Base-by-base conservation (phyloP, 2,797 vertebrate genomes). In the Microcaecilia unicolor region DNA sequence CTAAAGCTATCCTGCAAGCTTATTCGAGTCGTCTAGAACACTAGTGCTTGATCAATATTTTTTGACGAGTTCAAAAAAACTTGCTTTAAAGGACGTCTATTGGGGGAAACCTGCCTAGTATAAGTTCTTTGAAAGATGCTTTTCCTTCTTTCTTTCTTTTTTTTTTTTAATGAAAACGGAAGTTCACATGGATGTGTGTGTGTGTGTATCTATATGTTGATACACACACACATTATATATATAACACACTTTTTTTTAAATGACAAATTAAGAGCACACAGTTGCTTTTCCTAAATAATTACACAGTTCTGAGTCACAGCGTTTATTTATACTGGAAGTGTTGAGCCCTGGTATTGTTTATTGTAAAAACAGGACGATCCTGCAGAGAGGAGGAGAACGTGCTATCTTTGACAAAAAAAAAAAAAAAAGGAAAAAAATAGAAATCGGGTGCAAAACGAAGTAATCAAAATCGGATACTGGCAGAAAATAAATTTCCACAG, bases 331-430 rank as follows among this genome's bases (percentile, higher is more conserved):
- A 49, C 42, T 29, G 25, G 16, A 25, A 42, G 46, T 19, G 44
- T 27, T 12, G 54, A 62, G 20, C 16, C 34, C 34, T 29, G 2
- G 0, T 14, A 42, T 11, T 31, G 32, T 59, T 61, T 55, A 42
- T 25, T 44, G 43, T 25, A 44, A 38, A 51, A 49, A 31, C 32
- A 30, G 35, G 48, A 47, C 26, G 24, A 52, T 17, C 11, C 22
- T 9, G 41, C 24, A 4, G 22, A 37, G 36, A 34, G 37, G 30
- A 31, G 47, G 31, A 24, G 53, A 40, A 6, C 29, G 31, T 36
- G 35, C 18, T 34, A n/a, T 46, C 37, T 21, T 2, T 2, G 51
- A 48, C 48, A 62, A 61, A 66, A 53, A 60, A 41, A 62, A 61
- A 66, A 53, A 60, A 41, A 52, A 41, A 70, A 63, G 5, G 2